Evolutionary conservation across 2,888 invertebrate species (phyloP).

Genomic region (Cheilosia vernalis): DNA sequence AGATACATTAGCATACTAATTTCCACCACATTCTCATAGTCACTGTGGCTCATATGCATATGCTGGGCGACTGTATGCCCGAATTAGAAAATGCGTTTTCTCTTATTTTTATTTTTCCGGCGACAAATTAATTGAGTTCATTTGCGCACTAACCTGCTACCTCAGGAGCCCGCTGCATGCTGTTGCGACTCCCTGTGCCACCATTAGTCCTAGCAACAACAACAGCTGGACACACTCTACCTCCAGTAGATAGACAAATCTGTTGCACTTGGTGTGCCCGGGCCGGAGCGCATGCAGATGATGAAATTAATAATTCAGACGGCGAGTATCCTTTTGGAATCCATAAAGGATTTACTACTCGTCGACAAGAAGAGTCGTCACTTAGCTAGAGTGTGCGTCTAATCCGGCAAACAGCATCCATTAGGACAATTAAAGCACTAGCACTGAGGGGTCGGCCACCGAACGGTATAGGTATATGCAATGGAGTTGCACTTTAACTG

Average conservation of each 20-base stretch:
- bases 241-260: background rate
- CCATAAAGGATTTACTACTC: slow-evolving; percentile 16
- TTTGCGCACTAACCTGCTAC: slow-evolving; percentile 29
- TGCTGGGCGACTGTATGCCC: background rate
- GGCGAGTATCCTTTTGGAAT: slow-evolving; percentile 49
- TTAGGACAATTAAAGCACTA: slow-evolving; percentile 50
- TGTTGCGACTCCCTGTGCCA: background rate
- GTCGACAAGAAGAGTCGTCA: slow-evolving; percentile 46
- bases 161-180: slow-evolving; percentile 21
- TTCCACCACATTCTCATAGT: slow-evolving; percentile 7
- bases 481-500: slow-evolving; percentile 55
- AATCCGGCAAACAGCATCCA: slow-evolving; percentile 64
- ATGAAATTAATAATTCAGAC: slow-evolving; percentile 68
- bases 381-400: slow-evolving; percentile 55
- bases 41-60: background rate
- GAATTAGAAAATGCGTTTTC: slow-evolving; percentile 3
- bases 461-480: slow-evolving; percentile 11
- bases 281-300: slow-evolving; percentile 11
- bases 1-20: slow-evolving; percentile 35
- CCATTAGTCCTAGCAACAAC: slow-evolving; percentile 8
- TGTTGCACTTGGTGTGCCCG: background rate
- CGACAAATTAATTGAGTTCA: slow-evolving; percentile 44
- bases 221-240: slow-evolving; percentile 6
- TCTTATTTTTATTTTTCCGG: background rate
- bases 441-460: background rate